Evolutionary conservation across 30 jellyfish, hydroid and myxozoan species (phyloP).

Genomic region (Chrysaora quinquecirrha): DNA sequence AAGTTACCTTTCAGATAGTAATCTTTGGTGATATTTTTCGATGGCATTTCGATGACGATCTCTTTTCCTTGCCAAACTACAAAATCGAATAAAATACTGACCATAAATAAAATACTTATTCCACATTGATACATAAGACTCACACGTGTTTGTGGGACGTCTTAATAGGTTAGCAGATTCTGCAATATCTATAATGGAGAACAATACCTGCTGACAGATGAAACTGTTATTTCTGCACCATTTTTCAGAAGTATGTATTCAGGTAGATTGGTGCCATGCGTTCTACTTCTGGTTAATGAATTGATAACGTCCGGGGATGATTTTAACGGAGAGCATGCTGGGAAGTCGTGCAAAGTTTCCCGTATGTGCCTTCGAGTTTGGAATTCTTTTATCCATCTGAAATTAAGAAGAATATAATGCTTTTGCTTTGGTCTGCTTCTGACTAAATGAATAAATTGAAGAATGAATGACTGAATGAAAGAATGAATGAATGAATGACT

Average conservation of each 20-base stretch:
- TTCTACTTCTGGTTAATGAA: constrained; percentile 9
- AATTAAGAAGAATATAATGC: not conserved
- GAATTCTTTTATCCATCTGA: constrained; percentile 67
- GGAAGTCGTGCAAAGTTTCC: constrained; percentile 67
- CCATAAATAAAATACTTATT: not conserved
- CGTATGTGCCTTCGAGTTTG: constrained; percentile 56
- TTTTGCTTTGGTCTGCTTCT: no score
- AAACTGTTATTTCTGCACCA: constrained; percentile 40
- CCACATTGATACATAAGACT: not conserved
- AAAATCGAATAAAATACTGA: not conserved
- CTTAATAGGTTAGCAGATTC: no score
- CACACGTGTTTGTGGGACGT: no score
- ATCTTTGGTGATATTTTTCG: constrained; percentile 40
- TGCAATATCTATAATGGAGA: no score
- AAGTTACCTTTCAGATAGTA: constrained; percentile 30
- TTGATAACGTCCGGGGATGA: constrained; percentile 53
- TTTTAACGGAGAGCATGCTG: constrained; percentile 68
- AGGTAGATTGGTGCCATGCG: constrained; percentile 49
- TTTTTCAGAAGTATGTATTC: constrained; percentile 30
- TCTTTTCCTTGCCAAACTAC: constrained; percentile 39
- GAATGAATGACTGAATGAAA: no score
- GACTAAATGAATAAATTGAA: no score
- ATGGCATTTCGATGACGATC: constrained; percentile 58
- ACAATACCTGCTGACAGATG: constrained; percentile 46
- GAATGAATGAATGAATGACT: no score